Percentiles rank a stretch among this genome's conserved stretches.
Evolutionary conservation across 37 sponge, comb jelly and placozoan genomes (phyloP).

Genomic region (Cladorhizidae sp.): DNA sequence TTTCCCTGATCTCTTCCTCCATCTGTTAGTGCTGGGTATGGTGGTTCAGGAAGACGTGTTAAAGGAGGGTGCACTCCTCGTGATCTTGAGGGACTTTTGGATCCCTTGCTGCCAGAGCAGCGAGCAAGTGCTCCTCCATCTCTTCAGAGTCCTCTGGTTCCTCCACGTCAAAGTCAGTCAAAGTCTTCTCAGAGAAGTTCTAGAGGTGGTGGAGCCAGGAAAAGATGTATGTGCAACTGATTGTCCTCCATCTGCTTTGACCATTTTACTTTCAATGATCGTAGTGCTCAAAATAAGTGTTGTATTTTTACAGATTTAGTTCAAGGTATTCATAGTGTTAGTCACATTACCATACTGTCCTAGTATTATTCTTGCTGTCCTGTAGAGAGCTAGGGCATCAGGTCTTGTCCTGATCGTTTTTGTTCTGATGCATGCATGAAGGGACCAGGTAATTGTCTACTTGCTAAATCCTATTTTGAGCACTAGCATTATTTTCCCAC

Average conservation of each 20-base stretch:
- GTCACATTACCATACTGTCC: no score
- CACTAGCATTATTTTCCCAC: not conserved
- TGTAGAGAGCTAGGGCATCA: no score
- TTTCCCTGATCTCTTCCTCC: slow-evolving; percentile 70
- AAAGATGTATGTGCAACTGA: slow-evolving; percentile 45
- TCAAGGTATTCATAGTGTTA: no score
- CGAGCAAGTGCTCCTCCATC: slow-evolving; percentile 58
- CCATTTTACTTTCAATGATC: no score
- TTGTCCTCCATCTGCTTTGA: not conserved
- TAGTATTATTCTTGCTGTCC: no score
- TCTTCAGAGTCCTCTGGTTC: slow-evolving; percentile 57
- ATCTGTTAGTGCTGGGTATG: slow-evolving; percentile 45
- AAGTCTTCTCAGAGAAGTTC: slow-evolving; percentile 32
- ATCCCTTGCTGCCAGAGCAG: slow-evolving; percentile 52
- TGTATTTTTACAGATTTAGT: no score
- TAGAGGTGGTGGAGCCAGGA: slow-evolving; percentile 42
- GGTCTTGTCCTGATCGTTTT: no score
- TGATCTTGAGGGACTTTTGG: slow-evolving; percentile 63
- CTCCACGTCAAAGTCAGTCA: slow-evolving; percentile 24
- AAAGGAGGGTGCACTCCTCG: slow-evolving; percentile 16
- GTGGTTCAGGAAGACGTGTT: slow-evolving; percentile 10
- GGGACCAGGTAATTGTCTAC: no score
- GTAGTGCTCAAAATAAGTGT: not conserved
- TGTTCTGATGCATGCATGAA: no score
- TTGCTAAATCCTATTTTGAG: no score